phyloP scores from a whole-genome alignment of 1,140 invertebrate genomes.

The Drosophila dunni region DNA sequence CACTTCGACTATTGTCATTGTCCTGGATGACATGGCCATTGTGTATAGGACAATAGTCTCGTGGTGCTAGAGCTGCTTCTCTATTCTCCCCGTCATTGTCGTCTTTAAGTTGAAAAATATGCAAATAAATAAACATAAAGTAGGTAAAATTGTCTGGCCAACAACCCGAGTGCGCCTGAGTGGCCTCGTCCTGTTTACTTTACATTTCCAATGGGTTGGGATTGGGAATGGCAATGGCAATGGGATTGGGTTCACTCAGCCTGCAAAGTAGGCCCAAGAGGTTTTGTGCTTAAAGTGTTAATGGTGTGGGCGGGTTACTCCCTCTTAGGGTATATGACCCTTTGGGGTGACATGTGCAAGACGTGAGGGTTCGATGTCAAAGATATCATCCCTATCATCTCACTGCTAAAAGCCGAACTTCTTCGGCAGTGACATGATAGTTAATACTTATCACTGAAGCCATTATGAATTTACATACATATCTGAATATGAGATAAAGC shows the following conservation, averaged over 20 bases:
- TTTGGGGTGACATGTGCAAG: constrained; percentile 55
- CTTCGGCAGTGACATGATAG: constrained; percentile 31
- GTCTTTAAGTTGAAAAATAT: constrained; percentile 82
- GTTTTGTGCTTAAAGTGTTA: constrained; percentile 59
- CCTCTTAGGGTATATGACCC: constrained; percentile 53
- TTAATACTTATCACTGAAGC: constrained; percentile 42
- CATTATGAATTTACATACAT: constrained; percentile 38
- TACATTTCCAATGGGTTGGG: constrained; percentile 20
- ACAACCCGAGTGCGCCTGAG: constrained; percentile 66
- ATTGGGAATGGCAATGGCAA: too few species aligned
- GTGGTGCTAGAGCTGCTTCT: constrained; percentile 42
- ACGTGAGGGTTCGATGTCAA: constrained; percentile 35
- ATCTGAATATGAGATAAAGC: constrained; percentile 2
- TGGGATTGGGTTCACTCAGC: constrained; percentile 24
- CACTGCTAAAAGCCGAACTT: constrained; percentile 37
- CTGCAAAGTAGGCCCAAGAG: constrained; percentile 70
- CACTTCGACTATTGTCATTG: constrained; percentile 64
- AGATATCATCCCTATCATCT: constrained; percentile 39
- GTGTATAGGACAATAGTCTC: constrained; percentile 46
- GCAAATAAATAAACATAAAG: constrained; percentile 81
- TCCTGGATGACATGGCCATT: constrained; percentile 44
- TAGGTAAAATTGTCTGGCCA: constrained; percentile 82
- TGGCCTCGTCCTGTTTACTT: constrained; percentile 48
- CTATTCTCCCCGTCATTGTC: constrained; percentile 61
- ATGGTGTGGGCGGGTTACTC: constrained; percentile 48